Evolutionary conservation across 2,888 invertebrate species (phyloP).

Genomic region (Entomobrya multifasciata): DNA sequence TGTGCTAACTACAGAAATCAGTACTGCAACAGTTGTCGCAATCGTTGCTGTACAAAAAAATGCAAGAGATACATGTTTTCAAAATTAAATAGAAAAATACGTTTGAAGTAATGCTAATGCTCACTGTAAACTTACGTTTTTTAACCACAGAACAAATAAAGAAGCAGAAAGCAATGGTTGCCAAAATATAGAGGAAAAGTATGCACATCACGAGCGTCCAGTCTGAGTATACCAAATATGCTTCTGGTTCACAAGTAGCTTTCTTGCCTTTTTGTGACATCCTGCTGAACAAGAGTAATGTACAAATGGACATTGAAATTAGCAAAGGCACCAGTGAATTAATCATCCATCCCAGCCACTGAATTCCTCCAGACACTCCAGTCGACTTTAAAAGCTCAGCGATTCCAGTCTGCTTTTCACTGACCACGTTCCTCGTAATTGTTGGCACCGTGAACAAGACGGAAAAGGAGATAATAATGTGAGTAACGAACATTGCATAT

Average conservation of each 20-base stretch:
- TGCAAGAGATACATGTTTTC: too few relatives aligned
- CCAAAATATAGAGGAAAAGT: conserved; percentile 81
- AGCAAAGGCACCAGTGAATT: conserved; percentile 81
- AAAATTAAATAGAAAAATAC: too few relatives aligned
- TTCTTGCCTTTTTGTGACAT: too few relatives aligned
- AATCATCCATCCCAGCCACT: conserved; percentile 84
- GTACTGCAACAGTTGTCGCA: background rate
- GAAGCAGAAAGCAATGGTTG: conserved; percentile 82
- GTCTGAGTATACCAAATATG: conserved; percentile 70
- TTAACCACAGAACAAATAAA: conserved; percentile 82
- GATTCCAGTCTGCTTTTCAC: too few relatives aligned
- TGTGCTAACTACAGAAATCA: too few relatives aligned
- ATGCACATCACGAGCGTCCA: conserved; percentile 80
- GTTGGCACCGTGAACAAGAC: conserved; percentile 83
- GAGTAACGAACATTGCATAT: conserved; percentile 83
- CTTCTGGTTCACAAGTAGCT: too few relatives aligned
- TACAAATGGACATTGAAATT: conserved; percentile 80
- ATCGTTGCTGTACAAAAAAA: background rate
- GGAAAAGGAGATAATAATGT: conserved; percentile 83
- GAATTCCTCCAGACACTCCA: conserved; percentile 83
- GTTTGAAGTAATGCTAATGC: conserved; percentile 80
- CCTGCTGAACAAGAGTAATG: conserved; percentile 80
- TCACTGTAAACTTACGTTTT: conserved; percentile 81
- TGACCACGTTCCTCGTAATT: too few relatives aligned
- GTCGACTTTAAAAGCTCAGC: conserved; percentile 85